These are phyloP conservation scores for Strix uralensis DNA, from an alignment of 2,113 vertebrate species.

Conservation along the genomic window DNA sequence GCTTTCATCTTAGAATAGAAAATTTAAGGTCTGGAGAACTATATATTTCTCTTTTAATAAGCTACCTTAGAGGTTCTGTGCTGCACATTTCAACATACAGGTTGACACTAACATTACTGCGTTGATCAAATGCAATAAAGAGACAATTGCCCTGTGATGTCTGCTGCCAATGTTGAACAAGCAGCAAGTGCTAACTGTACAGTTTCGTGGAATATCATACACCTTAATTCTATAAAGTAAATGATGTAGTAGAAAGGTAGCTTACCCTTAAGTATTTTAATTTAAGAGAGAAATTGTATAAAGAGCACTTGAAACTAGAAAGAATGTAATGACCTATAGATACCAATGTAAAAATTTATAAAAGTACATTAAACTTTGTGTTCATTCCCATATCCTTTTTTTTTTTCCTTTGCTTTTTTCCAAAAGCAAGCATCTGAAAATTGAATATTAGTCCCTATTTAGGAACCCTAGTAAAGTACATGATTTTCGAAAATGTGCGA, in stretches of 20 bases:
- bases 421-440: background rate
- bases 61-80: background rate
- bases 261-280: background rate
- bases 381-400: background rate
- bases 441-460: background rate
- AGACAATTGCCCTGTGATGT: background rate
- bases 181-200: background rate
- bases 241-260: background rate
- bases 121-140: background rate
- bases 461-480: background rate
- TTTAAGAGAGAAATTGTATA: background rate
- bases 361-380: background rate
- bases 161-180: background rate
- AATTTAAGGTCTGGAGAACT: background rate
- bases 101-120: background rate
- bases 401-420: too few relatives aligned
- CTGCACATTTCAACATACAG: background rate
- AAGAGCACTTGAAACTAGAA: background rate
- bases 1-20: background rate
- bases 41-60: background rate
- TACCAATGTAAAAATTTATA: background rate
- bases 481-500: background rate
- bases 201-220: background rate
- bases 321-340: background rate
- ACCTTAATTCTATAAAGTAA: background rate